phyloP scores from a whole-genome alignment of 2,888 invertebrate species.

The Erannis defoliaria region DNA sequence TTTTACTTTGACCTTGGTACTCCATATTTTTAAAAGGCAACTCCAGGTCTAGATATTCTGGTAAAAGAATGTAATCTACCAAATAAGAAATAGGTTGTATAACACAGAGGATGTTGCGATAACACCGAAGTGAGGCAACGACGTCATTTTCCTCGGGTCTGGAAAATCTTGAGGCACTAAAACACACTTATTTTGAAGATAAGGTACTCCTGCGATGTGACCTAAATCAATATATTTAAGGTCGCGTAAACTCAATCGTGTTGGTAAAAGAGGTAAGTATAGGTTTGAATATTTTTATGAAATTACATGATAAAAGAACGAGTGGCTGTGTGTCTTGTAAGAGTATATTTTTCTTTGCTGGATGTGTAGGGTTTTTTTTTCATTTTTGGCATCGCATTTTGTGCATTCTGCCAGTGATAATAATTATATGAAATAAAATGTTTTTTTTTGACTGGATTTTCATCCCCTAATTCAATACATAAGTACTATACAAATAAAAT shows the following conservation, averaged over 20 bases:
- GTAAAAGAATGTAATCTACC: slow-evolving; percentile 45
- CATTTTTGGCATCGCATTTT: too few species aligned
- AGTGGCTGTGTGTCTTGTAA: too few species aligned
- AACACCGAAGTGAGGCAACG: slow-evolving; percentile 48
- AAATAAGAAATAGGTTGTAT: slow-evolving; percentile 4
- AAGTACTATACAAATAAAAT: too few species aligned
- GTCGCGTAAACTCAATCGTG: not conserved
- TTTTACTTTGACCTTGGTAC: not conserved
- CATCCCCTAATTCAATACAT: too few species aligned
- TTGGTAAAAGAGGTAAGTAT: too few species aligned
- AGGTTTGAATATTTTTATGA: too few species aligned
- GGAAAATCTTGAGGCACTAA: slow-evolving; percentile 16
- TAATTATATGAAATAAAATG: too few species aligned
- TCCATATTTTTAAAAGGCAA: not conserved
- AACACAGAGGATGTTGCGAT: slow-evolving; percentile 48
- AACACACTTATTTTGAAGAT: slow-evolving; percentile 9
- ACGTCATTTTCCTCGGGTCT: slow-evolving; percentile 50
- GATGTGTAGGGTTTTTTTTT: too few species aligned
- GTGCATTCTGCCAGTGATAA: too few species aligned
- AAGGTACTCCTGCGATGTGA: slow-evolving; percentile 10
- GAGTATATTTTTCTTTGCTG: too few species aligned
- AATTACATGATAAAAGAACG: too few species aligned
- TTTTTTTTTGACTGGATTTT: too few species aligned
- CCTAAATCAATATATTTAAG: slow-evolving; percentile 12
- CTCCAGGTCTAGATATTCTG: slow-evolving; percentile 37